A percentile compares a stretch with the other conserved stretches of the same genome.
phyloP scores from a whole-genome alignment of 1,140 invertebrate genomes.

The Pogonus chalceus region DNA sequence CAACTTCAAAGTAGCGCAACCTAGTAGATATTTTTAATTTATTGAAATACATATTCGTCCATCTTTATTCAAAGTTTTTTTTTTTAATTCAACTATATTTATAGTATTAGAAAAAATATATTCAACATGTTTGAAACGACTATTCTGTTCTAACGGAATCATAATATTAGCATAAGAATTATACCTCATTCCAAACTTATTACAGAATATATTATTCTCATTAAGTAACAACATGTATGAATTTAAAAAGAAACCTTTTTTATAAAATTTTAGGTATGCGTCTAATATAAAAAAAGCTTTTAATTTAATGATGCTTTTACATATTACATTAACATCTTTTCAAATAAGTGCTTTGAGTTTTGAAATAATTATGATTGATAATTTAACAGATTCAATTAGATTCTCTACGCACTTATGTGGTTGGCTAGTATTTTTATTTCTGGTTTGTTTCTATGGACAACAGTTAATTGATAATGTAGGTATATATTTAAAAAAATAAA shows the following conservation, averaged over 20 bases:
- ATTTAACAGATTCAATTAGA: conserved; percentile 22
- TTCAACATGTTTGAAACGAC: no score
- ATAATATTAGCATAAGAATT: no score
- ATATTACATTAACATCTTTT: conserved; percentile 24
- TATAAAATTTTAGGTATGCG: conserved; percentile 19
- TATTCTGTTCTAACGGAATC: no score
- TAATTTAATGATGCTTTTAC: conserved; percentile 23
- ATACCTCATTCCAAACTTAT: no score
- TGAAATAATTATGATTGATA: conserved; percentile 24
- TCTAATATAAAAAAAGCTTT: conserved; percentile 21
- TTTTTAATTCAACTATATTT: no score
- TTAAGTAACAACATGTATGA: no score
- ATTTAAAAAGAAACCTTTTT: not conserved
- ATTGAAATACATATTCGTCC: no score
- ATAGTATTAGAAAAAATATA: no score
- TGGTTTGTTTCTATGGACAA: conserved; percentile 24
- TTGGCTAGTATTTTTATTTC: conserved; percentile 24
- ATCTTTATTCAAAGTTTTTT: no score
- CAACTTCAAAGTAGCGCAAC: no score
- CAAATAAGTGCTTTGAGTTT: conserved; percentile 25
- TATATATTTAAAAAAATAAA: not conserved
- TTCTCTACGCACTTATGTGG: conserved; percentile 23
- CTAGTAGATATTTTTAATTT: no score
- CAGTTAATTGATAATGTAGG: conserved; percentile 23
- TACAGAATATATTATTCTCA: no score